phyloP scores from a whole-genome alignment of 2,797 vertebrate genomes.

The Tamandua tetradactyla region DNA sequence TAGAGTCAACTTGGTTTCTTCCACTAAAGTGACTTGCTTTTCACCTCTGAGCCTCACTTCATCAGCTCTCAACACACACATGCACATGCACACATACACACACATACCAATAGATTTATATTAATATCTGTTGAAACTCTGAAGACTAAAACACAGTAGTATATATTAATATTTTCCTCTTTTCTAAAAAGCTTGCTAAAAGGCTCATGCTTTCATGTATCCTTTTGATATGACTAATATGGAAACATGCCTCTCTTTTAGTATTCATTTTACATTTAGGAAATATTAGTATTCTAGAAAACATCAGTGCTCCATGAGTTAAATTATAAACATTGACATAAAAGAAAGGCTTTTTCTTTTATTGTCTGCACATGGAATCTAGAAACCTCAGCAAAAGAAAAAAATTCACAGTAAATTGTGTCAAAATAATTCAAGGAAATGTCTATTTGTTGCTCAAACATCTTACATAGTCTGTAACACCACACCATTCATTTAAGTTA shows the following conservation, averaged over 20 bases:
- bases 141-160: constrained; percentile 1
- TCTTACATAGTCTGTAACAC: constrained; percentile 64
- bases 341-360: constrained; percentile 69
- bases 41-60: background rate
- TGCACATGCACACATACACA: background rate
- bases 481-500: constrained; percentile 68
- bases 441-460: constrained; percentile 73
- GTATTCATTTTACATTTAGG: constrained; percentile 59
- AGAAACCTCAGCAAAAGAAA: constrained; percentile 62
- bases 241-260: constrained; percentile 35
- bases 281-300: constrained; percentile 72
- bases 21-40: background rate
- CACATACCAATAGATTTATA: background rate
- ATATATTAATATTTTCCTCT: constrained; percentile 43
- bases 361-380: constrained; percentile 70
- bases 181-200: constrained; percentile 16
- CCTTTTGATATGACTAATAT: constrained; percentile 50
- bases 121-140: background rate
- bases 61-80: background rate
- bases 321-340: constrained; percentile 57
- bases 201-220: constrained; percentile 8
- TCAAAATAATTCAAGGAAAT: constrained; percentile 79
- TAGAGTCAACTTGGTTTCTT: background rate
- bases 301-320: constrained; percentile 56
- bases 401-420: constrained; percentile 66